phyloP scores from a whole-genome alignment of 2,113 vertebrate species.

The Chiloscyllium plagiosum region DNA sequence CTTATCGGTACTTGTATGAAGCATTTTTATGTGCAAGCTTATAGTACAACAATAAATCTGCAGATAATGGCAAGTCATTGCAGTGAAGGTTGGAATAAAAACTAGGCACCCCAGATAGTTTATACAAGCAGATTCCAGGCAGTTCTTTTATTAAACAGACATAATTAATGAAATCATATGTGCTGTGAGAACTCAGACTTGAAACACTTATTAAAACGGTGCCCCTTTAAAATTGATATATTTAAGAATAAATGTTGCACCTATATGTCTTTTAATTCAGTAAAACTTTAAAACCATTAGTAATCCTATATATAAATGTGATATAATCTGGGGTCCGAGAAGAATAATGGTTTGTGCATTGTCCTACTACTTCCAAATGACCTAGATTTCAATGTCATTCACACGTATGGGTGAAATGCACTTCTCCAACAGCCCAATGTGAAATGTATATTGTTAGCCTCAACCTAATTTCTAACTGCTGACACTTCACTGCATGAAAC shows the following conservation, averaged over 20 bases:
- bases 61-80: background rate
- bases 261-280: background rate
- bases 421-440: background rate
- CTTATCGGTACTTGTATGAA: background rate
- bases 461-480: background rate
- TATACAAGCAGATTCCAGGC: background rate
- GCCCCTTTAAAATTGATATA: background rate
- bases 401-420: background rate
- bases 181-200: background rate
- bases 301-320: background rate
- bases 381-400: background rate
- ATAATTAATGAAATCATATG: background rate
- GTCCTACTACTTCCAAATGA: background rate
- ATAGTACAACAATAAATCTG: background rate
- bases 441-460: background rate
- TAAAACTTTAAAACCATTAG: background rate
- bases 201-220: background rate
- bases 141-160: conserved; percentile 16
- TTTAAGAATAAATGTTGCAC: background rate
- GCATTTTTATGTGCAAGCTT: background rate
- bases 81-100: background rate
- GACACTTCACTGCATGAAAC: background rate
- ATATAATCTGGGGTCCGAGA: background rate
- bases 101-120: background rate
- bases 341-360: background rate